Base-by-base conservation (phyloP, 2,888 invertebrate species). In the Polymixis flavicincta region DNA sequence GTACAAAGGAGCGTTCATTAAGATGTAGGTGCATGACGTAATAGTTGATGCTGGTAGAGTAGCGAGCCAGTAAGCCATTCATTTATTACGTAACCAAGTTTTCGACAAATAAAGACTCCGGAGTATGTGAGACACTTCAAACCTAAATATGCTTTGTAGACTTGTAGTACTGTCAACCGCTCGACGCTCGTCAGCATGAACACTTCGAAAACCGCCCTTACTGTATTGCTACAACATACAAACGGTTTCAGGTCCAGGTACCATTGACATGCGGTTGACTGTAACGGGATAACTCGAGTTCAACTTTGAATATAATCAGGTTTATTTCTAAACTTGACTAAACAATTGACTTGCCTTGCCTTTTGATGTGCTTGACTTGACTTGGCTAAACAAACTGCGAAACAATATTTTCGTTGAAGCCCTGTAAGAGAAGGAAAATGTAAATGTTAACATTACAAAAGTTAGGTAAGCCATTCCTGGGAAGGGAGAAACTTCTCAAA, bases 1-100 rank as follows among this genome's bases (percentile, higher is more conserved):
- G 9, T 22, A 65, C 80, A 71, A 77, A 72, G 73, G 64, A 28
- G 13, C 54, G n/a, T 60, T 52, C 59, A 54, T 60, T 17, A n/a
- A 28, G 6, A 60, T 52, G 32, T 60, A 42, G 14, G 8, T 32
- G 8, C n/a, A 25, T 71, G 77, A 71, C 59, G 72, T 65, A 28
- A 65, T 60, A 48, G 55, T 22, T 55, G 50, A 52, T 57, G 42
- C n/a, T 52, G 63, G 8, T 80, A 52, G 48, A 52, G 37, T 37
- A 37, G 37, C 50, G 13, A 13, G 13, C 42, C n/a, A 32, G 28
- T 28, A 60, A 45, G 22, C 42, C 42, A 73, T 60, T 71, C 11
- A 69, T 48, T 19, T 25, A n/a, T 19, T 60, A 73, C 11, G 8
- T 22, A 6, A 25, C 32, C 6, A 73, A n/a, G 17, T 61, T 48